phyloP scores from a whole-genome alignment of 2,797 vertebrate genomes.

The Macropus fuliginosus region DNA sequence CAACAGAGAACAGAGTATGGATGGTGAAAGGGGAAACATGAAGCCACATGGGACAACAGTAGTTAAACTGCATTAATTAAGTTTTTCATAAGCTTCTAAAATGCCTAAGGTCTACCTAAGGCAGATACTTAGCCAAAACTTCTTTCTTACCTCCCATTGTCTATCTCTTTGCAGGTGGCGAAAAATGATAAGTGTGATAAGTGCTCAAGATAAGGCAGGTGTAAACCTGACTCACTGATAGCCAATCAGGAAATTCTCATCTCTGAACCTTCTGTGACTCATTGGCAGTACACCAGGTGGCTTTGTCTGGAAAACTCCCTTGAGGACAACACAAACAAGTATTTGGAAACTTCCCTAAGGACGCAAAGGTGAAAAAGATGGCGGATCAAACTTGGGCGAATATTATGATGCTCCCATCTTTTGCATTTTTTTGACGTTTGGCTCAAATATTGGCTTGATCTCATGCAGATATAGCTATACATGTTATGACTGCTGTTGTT shows the following conservation, averaged over 20 bases:
- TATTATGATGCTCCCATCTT: conserved; percentile 60
- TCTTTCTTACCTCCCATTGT: conserved; percentile 70
- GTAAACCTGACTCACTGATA: conserved; percentile 44
- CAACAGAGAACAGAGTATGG: background rate
- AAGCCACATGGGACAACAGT: background rate
- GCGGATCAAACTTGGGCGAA: conserved; percentile 42
- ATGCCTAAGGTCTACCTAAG: conserved; percentile 25
- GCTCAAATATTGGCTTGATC: conserved; percentile 53
- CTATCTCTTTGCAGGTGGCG: conserved; percentile 76
- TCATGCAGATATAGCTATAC: conserved; percentile 48
- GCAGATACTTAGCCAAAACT: conserved; percentile 42
- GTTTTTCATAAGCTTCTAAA: conserved; percentile 36
- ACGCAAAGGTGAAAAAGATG: conserved; percentile 75
- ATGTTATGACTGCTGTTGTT: background rate
- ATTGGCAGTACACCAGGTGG: conserved; percentile 74
- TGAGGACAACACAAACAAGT: conserved; percentile 52
- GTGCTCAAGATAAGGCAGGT: conserved; percentile 62
- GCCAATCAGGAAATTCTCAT: conserved; percentile 58
- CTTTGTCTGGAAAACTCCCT: conserved; percentile 77
- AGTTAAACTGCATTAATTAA: conserved; percentile 15
- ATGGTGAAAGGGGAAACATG: background rate
- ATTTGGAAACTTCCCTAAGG: conserved; percentile 54
- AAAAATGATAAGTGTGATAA: conserved; percentile 73
- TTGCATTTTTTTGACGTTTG: conserved; percentile 73
- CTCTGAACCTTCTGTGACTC: conserved; percentile 75